These are phyloP conservation scores for Ylistrum balloti DNA, from an alignment of 1,140 invertebrate genomes.

Conservation along the genomic window DNA sequence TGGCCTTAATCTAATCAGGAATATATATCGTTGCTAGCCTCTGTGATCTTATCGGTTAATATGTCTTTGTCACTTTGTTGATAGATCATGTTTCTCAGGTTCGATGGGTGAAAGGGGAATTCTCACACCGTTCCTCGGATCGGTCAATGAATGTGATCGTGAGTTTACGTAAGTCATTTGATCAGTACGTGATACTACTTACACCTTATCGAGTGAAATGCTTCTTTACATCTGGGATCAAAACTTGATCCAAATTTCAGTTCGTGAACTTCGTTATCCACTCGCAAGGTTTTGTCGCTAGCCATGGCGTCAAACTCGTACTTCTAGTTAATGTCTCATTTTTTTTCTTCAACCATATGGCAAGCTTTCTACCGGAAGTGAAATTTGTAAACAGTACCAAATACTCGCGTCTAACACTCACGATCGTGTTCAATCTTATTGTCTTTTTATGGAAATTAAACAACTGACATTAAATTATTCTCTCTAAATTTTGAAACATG, in stretches of 20 bases:
- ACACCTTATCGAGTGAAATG: constrained; percentile 78
- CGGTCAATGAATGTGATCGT: not conserved
- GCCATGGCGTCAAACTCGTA: not conserved
- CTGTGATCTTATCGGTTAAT: too few relatives aligned
- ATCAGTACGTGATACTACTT: constrained; percentile 56
- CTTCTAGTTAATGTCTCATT: not conserved
- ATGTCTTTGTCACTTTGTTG: too few relatives aligned
- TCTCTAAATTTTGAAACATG: too few relatives aligned
- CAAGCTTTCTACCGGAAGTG: not conserved
- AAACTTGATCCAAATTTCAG: constrained; percentile 76
- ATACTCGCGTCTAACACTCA: not conserved
- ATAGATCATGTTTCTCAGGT: too few relatives aligned
- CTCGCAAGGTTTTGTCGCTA: constrained; percentile 62
- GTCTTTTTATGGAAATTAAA: too few relatives aligned
- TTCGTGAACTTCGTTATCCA: constrained; percentile 71
- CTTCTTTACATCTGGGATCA: constrained; percentile 65
- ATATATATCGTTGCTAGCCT: too few relatives aligned
- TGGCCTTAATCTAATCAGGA: too few relatives aligned
- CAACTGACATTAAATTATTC: too few relatives aligned
- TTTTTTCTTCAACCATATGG: not conserved
- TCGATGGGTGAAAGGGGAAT: too few relatives aligned
- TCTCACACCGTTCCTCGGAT: too few relatives aligned
- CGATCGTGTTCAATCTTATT: too few relatives aligned
- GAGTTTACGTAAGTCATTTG: too few relatives aligned
- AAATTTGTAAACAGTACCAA: not conserved